Evolutionary conservation across 2,113 vertebrate genomes (phyloP).

Genomic region (Clarias gariepinus): DNA sequence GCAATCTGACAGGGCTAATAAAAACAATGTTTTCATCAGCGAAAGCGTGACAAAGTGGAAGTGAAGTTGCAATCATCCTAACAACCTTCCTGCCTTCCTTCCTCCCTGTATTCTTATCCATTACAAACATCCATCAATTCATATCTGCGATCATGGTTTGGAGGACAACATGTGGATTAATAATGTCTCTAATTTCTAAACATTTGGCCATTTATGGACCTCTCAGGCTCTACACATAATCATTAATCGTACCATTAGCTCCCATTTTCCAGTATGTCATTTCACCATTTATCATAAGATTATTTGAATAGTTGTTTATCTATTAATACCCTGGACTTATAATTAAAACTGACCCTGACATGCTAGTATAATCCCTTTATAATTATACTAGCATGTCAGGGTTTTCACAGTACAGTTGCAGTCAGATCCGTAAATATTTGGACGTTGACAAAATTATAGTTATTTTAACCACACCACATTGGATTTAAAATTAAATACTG

Average conservation of each 20-base stretch:
- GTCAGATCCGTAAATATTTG: background rate
- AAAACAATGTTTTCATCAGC: constrained; percentile 66
- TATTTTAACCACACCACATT: background rate
- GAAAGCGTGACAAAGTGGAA: constrained; percentile 62
- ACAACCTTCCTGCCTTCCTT: constrained; percentile 60
- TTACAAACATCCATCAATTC: constrained; percentile 54
- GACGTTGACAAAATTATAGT: background rate
- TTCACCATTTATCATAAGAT: background rate
- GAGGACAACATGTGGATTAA: constrained; percentile 55
- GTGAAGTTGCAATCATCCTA: constrained; percentile 58
- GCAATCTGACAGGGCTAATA: constrained; percentile 79
- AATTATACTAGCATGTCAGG: too few species aligned
- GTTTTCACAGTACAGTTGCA: background rate
- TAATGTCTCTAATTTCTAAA: constrained; percentile 48
- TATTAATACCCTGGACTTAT: background rate
- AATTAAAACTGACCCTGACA: background rate
- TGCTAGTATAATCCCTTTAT: background rate
- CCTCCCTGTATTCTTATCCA: constrained; percentile 68
- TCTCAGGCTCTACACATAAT: constrained; percentile 57
- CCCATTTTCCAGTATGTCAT: background rate
- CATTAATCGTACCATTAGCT: background rate
- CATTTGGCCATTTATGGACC: constrained; percentile 57
- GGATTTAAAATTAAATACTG: background rate
- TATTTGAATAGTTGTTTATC: background rate
- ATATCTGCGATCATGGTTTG: constrained; percentile 66